These are phyloP conservation scores for Drosophila paracracens DNA, from an alignment of 2,888 invertebrate species.

Conservation along the genomic window DNA sequence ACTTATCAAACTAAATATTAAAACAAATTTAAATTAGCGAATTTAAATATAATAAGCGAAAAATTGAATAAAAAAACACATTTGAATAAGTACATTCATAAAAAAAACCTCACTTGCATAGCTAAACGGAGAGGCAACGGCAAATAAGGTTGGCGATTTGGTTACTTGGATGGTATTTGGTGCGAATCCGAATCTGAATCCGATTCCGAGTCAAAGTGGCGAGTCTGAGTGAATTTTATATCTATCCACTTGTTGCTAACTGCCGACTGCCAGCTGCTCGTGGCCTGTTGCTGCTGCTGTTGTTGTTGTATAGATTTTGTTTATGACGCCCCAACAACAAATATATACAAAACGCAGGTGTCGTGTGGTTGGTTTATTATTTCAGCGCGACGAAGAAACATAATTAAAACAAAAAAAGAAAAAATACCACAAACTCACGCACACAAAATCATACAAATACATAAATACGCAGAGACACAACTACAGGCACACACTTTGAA, in stretches of 20 bases:
- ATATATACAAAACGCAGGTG: conserved; percentile 72
- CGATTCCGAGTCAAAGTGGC: neutral
- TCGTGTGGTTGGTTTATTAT: conserved; percentile 30
- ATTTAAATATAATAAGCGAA: neutral
- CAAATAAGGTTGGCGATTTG: conserved; percentile 23
- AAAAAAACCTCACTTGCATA: conserved; percentile 33
- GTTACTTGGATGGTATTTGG: conserved; percentile 15
- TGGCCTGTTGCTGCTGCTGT: conserved; percentile 16
- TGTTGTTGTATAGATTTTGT: conserved; percentile 40
- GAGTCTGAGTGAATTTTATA: conserved; percentile 14
- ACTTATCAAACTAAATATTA: neutral
- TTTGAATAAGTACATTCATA: neutral
- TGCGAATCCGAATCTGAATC: conserved; percentile 5
- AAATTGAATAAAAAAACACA: neutral
- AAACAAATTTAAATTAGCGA: neutral
- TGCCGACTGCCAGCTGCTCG: conserved; percentile 70
- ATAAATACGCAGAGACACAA: conserved; percentile 5
- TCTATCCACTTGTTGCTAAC: conserved; percentile 73
- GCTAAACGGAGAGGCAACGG: conserved; percentile 1
- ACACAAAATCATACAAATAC: neutral
- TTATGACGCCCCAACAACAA: conserved; percentile 66
- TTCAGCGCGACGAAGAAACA: conserved; percentile 34
- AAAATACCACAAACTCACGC: neutral
- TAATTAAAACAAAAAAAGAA: conserved; percentile 6
- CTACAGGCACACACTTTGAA: conserved; percentile 17